phyloP scores from a whole-genome alignment of 2,888 invertebrate species.

The Tenthredo mesomela region DNA sequence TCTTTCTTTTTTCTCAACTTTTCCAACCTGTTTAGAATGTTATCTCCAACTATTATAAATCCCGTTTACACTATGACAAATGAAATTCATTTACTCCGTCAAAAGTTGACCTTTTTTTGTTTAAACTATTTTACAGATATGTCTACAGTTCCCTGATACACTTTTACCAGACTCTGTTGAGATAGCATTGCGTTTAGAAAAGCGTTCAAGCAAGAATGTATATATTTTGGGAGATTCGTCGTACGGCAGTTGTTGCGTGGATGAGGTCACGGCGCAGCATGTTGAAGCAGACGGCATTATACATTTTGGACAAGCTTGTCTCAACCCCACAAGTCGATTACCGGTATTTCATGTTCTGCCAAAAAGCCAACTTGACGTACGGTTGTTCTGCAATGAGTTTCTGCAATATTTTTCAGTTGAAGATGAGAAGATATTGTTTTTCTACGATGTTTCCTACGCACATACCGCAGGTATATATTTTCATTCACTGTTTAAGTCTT shows the following conservation, averaged over 20 bases:
- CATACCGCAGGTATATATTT: conserved; percentile 80
- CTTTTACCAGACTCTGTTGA: conserved; percentile 85
- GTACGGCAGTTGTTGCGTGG: conserved; percentile 95
- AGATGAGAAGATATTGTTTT: conserved; percentile 79
- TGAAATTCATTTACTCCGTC: neutral
- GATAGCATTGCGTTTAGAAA: conserved; percentile 81
- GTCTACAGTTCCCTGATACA: conserved; percentile 95
- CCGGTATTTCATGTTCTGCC: conserved; percentile 89
- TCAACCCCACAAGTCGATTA: conserved; percentile 84
- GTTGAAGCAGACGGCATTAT: conserved; percentile 91
- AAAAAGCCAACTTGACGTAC: conserved; percentile 81
- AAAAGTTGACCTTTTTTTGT: neutral
- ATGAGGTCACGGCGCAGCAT: conserved; percentile 94
- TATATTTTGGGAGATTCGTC: conserved; percentile 95
- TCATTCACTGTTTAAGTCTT: neutral
- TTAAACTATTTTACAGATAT: conserved; percentile 83
- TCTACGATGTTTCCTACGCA: conserved; percentile 85
- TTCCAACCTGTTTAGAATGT: neutral
- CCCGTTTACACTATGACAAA: neutral
- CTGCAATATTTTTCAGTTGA: conserved; percentile 72
- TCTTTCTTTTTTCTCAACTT: conserved; percentile 18
- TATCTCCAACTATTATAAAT: neutral
- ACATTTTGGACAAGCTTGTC: conserved; percentile 96
- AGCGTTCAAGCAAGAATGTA: conserved; percentile 81
- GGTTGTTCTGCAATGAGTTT: conserved; percentile 73